Percentiles rank a stretch among this genome's conserved stretches.
Conservation (phyloP, 2,797 vertebrate species). For the Urocyon cinereoargenteus region DNA sequence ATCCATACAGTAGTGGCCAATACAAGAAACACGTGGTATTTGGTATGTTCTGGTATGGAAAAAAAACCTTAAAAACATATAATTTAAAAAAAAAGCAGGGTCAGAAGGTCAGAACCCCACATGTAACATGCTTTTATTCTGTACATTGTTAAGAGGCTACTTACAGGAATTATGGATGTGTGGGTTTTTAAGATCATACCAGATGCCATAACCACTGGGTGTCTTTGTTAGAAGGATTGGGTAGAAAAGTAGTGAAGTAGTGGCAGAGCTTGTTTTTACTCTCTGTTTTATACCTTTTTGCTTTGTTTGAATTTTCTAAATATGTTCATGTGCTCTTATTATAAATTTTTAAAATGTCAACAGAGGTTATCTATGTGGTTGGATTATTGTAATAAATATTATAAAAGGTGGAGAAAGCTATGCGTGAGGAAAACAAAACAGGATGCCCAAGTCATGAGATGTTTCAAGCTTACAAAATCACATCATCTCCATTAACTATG, state of each 20-base stretch:
- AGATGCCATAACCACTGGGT: not conserved
- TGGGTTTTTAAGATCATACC: not conserved
- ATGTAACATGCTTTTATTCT: not conserved
- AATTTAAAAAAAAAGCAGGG: not conserved
- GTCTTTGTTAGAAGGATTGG: not conserved
- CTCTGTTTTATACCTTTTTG: conserved; percentile 43
- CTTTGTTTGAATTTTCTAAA: conserved; percentile 72
- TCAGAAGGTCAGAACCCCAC: not conserved
- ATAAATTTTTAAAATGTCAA: conserved; percentile 76
- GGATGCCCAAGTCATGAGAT: not conserved
- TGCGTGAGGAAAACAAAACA: conserved; percentile 54
- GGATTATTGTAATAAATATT: conserved; percentile 76
- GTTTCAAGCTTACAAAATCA: not conserved
- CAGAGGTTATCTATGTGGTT: conserved; percentile 73
- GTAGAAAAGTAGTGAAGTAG: not conserved
- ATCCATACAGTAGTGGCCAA: not conserved
- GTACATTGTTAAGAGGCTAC: not conserved
- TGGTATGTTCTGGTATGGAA: not conserved
- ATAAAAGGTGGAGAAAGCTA: conserved; percentile 68
- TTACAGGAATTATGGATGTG: not conserved
- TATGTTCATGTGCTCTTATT: conserved; percentile 31
- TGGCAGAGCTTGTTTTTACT: not conserved
- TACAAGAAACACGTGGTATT: conserved; percentile 3
- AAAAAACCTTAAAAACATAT: not conserved
- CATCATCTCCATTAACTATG: not conserved